Conservation (phyloP, 2,797 vertebrate species). For the Spea hammondii region DNA sequence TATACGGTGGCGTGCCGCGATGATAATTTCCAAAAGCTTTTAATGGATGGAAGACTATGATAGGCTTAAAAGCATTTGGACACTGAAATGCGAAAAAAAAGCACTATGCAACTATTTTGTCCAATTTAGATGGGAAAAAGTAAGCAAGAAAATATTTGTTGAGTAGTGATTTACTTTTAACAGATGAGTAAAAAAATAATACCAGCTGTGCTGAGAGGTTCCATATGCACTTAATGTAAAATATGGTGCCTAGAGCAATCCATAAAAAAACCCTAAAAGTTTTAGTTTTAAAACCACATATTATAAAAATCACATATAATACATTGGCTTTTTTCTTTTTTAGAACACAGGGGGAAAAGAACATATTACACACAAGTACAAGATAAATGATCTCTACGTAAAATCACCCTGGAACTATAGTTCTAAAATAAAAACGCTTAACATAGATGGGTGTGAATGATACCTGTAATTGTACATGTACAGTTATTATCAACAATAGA, state of each 20-base stretch:
- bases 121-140: conserved; percentile 9
- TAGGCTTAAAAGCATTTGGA: conserved; percentile 41
- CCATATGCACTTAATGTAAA: conserved; percentile 17
- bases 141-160: conserved; percentile 44
- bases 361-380: no score
- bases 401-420: no score
- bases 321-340: neutral
- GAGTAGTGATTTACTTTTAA: conserved; percentile 26
- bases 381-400: no score
- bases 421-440: no score
- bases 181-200: conserved; percentile 16
- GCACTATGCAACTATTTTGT: conserved; percentile 30
- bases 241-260: conserved; percentile 11
- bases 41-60: conserved; percentile 38
- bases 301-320: no score
- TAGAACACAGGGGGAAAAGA: no score
- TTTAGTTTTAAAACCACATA: neutral
- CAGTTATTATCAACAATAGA: no score
- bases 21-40: conserved; percentile 36
- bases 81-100: conserved; percentile 22
- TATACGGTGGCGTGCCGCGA: neutral
- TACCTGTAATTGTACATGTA: no score
- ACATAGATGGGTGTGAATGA: no score
- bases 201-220: conserved; percentile 32
- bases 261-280: neutral